phyloP scores from a whole-genome alignment of 2,888 invertebrate species.

The Phorcus lineatus region DNA sequence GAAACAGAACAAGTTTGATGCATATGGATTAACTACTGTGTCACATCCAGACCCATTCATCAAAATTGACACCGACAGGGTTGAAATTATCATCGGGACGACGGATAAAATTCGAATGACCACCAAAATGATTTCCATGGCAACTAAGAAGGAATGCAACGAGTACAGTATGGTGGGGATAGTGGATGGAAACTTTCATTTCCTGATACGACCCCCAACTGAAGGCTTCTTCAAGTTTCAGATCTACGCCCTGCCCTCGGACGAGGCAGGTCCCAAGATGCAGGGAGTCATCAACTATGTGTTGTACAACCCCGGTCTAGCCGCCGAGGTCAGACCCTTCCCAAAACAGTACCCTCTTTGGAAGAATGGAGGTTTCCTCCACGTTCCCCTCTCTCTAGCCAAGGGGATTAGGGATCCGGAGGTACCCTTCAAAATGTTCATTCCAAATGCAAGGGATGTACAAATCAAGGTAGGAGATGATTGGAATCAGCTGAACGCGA shows the following conservation, averaged over 20 bases:
- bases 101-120: conserved; percentile 53
- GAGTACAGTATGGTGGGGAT: conserved; percentile 57
- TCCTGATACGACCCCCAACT: conserved; percentile 55
- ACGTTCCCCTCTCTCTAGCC: conserved; percentile 60
- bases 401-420: conserved; percentile 49
- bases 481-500: conserved; percentile 59
- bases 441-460: conserved; percentile 60
- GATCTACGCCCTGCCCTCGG: conserved; percentile 61
- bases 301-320: conserved; percentile 41
- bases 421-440: conserved; percentile 55
- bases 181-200: conserved; percentile 55
- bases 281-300: conserved; percentile 66
- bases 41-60: conserved; percentile 62
- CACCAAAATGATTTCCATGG: conserved; percentile 58
- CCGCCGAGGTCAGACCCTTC: conserved; percentile 51
- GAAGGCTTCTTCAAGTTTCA: conserved; percentile 68
- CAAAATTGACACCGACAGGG: conserved; percentile 44
- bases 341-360: conserved; percentile 67
- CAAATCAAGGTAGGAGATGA: conserved; percentile 64
- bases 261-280: conserved; percentile 65
- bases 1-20: conserved; percentile 61
- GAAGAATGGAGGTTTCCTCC: conserved; percentile 64
- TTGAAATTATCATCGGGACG: conserved; percentile 59
- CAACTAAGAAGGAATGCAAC: conserved; percentile 59
- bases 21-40: conserved; percentile 54